phyloP scores from a whole-genome alignment of 2,888 invertebrate genomes.

The Cataglyphis cursor region DNA sequence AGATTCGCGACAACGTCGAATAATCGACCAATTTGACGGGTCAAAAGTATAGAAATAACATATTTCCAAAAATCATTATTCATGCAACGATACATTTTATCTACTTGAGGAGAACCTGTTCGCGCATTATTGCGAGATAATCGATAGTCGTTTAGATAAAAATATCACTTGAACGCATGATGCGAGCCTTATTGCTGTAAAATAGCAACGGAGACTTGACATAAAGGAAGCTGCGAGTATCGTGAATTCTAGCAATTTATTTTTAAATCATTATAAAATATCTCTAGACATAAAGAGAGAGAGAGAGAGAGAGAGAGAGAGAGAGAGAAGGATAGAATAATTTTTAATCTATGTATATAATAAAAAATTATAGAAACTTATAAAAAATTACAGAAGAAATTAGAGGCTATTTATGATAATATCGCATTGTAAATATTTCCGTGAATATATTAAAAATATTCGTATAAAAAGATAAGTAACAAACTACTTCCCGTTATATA shows the following conservation, averaged over 20 bases:
- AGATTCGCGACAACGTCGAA: neutral
- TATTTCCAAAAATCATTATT: slow-evolving; percentile 16
- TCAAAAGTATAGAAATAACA: neutral
- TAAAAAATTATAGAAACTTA: neutral
- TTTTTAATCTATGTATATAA: neutral
- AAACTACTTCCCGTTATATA: neutral
- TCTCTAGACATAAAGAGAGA: neutral
- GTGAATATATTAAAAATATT: neutral
- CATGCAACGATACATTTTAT: neutral
- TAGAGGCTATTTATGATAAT: neutral
- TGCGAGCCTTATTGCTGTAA: slow-evolving; percentile 18
- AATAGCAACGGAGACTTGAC: slow-evolving; percentile 9
- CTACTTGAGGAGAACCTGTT: slow-evolving; percentile 4
- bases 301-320: neutral
- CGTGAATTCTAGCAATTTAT: neutral
- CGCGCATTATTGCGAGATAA: slow-evolving; percentile 28
- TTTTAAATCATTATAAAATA: neutral
- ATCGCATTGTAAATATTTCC: neutral
- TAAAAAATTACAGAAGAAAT: neutral
- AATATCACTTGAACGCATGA: slow-evolving; percentile 32
- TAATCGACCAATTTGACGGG: neutral
- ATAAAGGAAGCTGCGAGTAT: neutral
- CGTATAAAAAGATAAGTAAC: neutral
- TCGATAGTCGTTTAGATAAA: slow-evolving; percentile 49
- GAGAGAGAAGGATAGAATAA: neutral